These are phyloP conservation scores for Calyptommatus sinebrachiatus DNA, from an alignment of 2,113 vertebrate species.

Conservation along the genomic window DNA sequence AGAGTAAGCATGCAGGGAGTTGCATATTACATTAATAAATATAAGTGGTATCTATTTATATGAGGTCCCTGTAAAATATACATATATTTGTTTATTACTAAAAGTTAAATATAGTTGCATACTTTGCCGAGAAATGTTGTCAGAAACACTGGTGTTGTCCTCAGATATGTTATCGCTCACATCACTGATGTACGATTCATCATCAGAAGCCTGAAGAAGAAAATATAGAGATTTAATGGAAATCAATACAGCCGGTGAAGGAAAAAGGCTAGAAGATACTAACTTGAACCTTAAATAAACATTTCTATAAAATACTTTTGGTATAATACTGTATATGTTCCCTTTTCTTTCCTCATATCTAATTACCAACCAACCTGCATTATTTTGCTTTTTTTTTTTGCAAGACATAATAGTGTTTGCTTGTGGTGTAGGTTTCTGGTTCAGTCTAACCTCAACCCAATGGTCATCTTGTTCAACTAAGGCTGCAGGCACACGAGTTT, in stretches of 20 bases:
- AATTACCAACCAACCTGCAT: neutral
- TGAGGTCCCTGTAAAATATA: constrained; percentile 21
- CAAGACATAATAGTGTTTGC: neutral
- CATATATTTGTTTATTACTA: constrained; percentile 18
- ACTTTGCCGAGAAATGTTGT: constrained; percentile 97
- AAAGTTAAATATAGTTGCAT: constrained; percentile 51
- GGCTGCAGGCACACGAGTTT: too few species aligned
- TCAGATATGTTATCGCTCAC: constrained; percentile 99
- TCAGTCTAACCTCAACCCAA: too few species aligned
- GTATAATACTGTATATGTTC: neutral
- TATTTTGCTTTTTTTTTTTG: neutral
- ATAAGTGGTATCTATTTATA: constrained; percentile 12
- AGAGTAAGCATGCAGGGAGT: too few species aligned
- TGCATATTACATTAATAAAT: too few species aligned
- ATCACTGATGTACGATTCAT: constrained; percentile 98
- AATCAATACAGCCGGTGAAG: neutral
- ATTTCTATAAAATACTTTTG: neutral
- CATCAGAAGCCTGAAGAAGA: constrained; percentile 87
- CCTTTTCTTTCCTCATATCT: neutral
- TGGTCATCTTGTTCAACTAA: too few species aligned
- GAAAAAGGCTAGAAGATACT: neutral
- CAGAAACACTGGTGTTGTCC: constrained; percentile 97
- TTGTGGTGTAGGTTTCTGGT: too few species aligned
- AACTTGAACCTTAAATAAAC: neutral
- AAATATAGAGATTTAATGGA: constrained; percentile 7